phyloP scores from a whole-genome alignment of 92 coral and sea anemone species.

The Pocillopora meandrina region DNA sequence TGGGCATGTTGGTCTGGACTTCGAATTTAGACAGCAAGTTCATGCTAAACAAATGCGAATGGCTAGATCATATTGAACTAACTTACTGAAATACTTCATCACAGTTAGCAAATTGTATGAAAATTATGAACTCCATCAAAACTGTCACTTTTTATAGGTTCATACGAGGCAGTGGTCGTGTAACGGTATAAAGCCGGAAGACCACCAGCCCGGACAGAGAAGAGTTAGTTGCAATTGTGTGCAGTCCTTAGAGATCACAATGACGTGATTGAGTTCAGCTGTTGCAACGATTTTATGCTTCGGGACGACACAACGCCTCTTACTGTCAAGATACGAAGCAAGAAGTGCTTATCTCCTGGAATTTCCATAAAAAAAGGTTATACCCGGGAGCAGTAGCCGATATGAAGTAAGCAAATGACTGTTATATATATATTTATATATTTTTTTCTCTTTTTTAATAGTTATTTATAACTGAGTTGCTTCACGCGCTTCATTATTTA shows the following conservation, averaged over 20 bases:
- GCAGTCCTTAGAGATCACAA: slow-evolving; percentile 22
- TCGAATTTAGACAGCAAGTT: no score
- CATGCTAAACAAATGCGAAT: no score
- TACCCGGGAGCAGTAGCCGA: background rate
- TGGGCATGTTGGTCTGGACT: no score
- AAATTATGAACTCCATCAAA: background rate
- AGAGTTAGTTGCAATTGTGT: background rate
- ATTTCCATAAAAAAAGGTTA: background rate
- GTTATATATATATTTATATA: background rate
- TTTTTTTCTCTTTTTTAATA: background rate
- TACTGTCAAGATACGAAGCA: background rate
- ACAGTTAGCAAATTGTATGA: background rate
- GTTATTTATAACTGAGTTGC: background rate
- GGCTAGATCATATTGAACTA: no score
- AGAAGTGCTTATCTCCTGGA: slow-evolving; percentile 20
- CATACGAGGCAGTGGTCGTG: slow-evolving; percentile 1
- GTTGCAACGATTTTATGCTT: background rate
- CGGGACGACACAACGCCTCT: background rate
- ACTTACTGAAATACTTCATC: no score
- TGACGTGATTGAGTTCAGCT: slow-evolving; percentile 15
- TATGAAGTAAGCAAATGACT: slow-evolving; percentile 1
- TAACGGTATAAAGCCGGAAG: background rate
- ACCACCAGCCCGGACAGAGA: no score
- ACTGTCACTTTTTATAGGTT: background rate
- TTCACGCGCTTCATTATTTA: no score